Percentiles rank a stretch among this genome's conserved stretches.
Evolutionary conservation across 1,140 invertebrate genomes (phyloP).

Genomic region (Rhagoletis zephyria): DNA sequence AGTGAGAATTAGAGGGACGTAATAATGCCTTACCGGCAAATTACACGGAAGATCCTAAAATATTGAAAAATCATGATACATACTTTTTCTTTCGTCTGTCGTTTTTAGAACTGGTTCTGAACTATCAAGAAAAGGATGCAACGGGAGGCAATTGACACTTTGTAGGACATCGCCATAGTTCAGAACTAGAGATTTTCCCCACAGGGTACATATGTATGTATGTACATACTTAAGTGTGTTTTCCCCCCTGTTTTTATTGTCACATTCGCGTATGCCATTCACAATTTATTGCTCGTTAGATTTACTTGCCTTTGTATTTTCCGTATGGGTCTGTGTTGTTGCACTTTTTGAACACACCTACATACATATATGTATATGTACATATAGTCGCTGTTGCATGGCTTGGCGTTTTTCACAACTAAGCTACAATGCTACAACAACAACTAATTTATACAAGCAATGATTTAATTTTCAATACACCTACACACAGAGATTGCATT

Average conservation of each 20-base stretch:
- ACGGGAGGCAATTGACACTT: too few relatives aligned
- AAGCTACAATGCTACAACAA: neutral
- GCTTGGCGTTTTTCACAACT: neutral
- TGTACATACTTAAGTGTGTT: neutral
- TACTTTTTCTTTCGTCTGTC: too few relatives aligned
- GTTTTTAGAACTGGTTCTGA: too few relatives aligned
- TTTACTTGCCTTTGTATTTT: neutral
- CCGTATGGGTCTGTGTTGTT: neutral
- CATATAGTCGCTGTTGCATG: neutral
- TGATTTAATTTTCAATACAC: neutral
- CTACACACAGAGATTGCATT: neutral
- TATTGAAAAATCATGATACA: too few relatives aligned
- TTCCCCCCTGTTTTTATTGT: neutral
- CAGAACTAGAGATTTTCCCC: too few relatives aligned
- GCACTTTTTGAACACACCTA: neutral
- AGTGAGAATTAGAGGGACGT: too few relatives aligned
- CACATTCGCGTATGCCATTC: neutral
- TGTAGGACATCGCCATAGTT: too few relatives aligned
- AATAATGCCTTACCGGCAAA: neutral
- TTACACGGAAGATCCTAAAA: neutral
- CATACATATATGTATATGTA: neutral
- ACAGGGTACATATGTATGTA: neutral
- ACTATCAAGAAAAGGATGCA: too few relatives aligned
- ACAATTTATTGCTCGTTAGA: conserved; percentile 36
- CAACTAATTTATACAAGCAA: neutral